These are phyloP conservation scores for Eudasyphora cyanicolor DNA, from an alignment of 2,888 invertebrate species.

Conservation along the genomic window DNA sequence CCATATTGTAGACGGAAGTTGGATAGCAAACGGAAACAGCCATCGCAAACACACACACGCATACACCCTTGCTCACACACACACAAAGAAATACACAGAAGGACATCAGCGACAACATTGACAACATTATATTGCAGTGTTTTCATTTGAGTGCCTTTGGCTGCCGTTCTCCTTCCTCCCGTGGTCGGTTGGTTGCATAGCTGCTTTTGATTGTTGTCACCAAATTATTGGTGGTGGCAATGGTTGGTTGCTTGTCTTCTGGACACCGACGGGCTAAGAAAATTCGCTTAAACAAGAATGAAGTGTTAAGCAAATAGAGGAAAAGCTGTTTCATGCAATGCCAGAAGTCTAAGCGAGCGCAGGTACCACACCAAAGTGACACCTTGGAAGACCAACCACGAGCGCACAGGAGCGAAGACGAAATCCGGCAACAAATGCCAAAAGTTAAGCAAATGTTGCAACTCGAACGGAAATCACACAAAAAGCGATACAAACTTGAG, in stretches of 20 bases:
- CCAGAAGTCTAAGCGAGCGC: neutral
- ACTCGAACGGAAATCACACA: slow-evolving; percentile 11
- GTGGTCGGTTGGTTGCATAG: neutral
- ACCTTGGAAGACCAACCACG: no score
- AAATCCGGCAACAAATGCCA: neutral
- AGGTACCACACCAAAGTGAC: neutral
- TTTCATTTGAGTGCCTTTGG: slow-evolving; percentile 26
- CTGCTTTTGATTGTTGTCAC: neutral
- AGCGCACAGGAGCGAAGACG: neutral
- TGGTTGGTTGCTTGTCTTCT: neutral
- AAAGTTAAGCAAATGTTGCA: slow-evolving; percentile 23
- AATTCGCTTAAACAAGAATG: slow-evolving; percentile 23
- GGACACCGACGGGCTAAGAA: slow-evolving; percentile 23
- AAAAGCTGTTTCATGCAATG: slow-evolving; percentile 10
- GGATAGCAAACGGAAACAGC: slow-evolving; percentile 48
- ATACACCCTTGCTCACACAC: neutral
- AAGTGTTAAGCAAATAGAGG: slow-evolving; percentile 41
- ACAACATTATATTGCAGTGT: slow-evolving; percentile 43
- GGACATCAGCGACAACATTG: slow-evolving; percentile 24
- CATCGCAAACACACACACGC: neutral
- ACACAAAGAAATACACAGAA: neutral
- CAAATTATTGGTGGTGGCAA: neutral
- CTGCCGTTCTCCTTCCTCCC: no score
- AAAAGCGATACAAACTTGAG: slow-evolving; percentile 12
- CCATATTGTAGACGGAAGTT: slow-evolving; percentile 65